These are phyloP conservation scores for Theodoxus fluviatilis DNA, from an alignment of 2,888 invertebrate species.

Conservation along the genomic window DNA sequence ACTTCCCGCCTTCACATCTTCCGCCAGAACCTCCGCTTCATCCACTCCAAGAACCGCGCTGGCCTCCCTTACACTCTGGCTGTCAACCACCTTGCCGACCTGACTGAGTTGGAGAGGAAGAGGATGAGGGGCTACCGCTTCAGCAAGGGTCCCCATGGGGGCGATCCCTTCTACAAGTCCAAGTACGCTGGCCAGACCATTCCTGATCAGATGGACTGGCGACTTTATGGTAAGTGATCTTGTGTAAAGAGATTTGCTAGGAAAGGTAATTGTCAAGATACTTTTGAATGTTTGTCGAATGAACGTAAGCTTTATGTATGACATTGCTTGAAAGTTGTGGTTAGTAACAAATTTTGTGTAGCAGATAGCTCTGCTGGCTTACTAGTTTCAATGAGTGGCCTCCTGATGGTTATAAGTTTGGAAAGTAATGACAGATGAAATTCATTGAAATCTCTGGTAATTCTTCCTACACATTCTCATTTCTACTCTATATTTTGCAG, in stretches of 20 bases:
- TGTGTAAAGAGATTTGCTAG: neutral
- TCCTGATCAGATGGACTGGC: conserved; percentile 87
- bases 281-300: no score
- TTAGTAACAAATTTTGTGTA: no score
- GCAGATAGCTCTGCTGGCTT: no score
- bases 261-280: neutral
- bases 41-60: conserved; percentile 83
- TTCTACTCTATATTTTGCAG: no score
- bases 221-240: conserved; percentile 73
- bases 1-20: conserved; percentile 78
- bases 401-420: no score
- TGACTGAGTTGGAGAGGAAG: conserved; percentile 77
- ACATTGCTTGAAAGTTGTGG: no score
- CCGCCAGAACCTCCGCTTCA: conserved; percentile 81
- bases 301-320: no score
- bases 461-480: no score
- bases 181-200: conserved; percentile 68
- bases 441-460: no score
- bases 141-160: conserved; percentile 72
- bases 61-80: conserved; percentile 76
- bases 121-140: conserved; percentile 48
- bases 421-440: no score
- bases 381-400: no score
- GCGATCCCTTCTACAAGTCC: conserved; percentile 75
- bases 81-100: conserved; percentile 89